Percentiles rank a stretch among this genome's conserved stretches.
These are phyloP conservation scores for Trogon melanurus DNA, from an alignment of 2,113 vertebrate species.

Conservation along the genomic window DNA sequence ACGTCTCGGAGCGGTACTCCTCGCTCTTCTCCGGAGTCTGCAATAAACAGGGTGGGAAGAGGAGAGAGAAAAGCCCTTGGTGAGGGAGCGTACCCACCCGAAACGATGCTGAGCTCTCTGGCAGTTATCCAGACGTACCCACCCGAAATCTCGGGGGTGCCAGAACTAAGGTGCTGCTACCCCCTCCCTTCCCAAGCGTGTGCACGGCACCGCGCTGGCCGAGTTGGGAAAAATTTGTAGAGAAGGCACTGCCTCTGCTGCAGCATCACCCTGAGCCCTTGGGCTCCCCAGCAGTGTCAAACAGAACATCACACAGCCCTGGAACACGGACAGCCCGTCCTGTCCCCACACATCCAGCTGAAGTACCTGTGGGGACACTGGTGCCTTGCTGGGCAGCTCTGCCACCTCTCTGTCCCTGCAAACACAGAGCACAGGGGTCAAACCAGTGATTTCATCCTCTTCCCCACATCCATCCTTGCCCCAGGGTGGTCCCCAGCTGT, in stretches of 20 bases:
- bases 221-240: not conserved
- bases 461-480: not conserved
- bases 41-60: not conserved
- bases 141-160: not conserved
- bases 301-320: fast-evolving
- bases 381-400: not conserved
- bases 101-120: fast-evolving
- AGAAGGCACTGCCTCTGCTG: not conserved
- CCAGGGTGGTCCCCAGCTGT: not conserved
- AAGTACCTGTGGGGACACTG: conserved; percentile 11
- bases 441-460: not conserved
- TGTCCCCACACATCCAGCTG: not conserved
- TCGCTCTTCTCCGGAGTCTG: not conserved
- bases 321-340: not conserved
- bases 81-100: not conserved
- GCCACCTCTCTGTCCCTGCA: conserved; percentile 5
- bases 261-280: not conserved
- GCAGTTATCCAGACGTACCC: not conserved
- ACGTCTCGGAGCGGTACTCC: not conserved
- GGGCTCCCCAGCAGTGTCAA: not conserved
- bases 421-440: not conserved
- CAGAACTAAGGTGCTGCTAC: not conserved
- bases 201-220: fast-evolving
- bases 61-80: fast-evolving
- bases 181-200: not conserved